Conservation (phyloP, 2,888 invertebrate species). For the Drosophila mettleri region DNA sequence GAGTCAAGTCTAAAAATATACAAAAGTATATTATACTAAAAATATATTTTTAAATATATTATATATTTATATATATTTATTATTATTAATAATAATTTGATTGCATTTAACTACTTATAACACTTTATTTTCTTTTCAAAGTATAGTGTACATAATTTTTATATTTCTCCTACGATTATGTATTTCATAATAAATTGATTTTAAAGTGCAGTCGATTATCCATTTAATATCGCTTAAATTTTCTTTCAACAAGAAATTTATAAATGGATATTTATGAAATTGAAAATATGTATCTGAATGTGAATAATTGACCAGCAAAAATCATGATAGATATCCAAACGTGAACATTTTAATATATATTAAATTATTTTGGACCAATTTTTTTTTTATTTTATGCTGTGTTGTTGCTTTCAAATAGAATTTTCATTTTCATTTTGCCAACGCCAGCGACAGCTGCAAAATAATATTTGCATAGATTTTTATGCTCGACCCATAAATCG, state of each 20-base stretch:
- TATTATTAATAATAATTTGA: neutral
- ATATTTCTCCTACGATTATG: neutral
- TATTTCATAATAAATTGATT: constrained; percentile 15
- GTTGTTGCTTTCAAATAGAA: constrained; percentile 2
- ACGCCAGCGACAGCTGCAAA: constrained; percentile 59
- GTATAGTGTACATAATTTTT: too few species aligned
- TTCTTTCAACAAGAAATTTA: constrained; percentile 10
- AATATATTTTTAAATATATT: too few species aligned
- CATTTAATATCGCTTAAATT: constrained; percentile 20
- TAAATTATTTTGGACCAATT: neutral
- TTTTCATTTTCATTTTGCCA: constrained; percentile 28
- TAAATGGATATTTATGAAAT: constrained; percentile 26
- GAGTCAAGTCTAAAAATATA: neutral
- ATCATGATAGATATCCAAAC: constrained; percentile 10
- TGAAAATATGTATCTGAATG: constrained; percentile 38
- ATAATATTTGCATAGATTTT: constrained; percentile 33
- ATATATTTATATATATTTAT: neutral
- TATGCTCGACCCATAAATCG: constrained; percentile 59
- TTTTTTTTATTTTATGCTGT: neutral
- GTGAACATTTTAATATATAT: constrained; percentile 1
- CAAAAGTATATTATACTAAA: too few species aligned
- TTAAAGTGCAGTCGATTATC: constrained; percentile 22
- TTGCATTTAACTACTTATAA: neutral
- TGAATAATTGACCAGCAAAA: constrained; percentile 53
- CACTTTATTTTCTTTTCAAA: too few species aligned